Conservation (phyloP, 2,113 vertebrate species). For the Anarrhichthys ocellatus region DNA sequence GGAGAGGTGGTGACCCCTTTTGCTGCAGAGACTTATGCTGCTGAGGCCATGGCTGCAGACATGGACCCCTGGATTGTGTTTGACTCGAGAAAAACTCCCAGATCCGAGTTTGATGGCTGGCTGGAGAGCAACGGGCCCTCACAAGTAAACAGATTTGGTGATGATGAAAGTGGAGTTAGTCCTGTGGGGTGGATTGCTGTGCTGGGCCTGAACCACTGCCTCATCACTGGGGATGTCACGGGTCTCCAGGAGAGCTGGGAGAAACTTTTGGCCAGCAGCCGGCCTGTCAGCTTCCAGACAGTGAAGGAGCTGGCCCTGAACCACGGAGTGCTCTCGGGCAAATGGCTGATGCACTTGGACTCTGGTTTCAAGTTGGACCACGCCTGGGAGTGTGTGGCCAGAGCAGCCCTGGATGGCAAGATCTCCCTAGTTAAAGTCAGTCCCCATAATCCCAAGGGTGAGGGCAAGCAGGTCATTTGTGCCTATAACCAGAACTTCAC, state of each 20-base stretch:
- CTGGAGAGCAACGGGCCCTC: constrained; percentile 90
- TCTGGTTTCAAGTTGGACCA: constrained; percentile 92
- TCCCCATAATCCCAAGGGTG: constrained; percentile 78
- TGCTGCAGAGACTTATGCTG: constrained; percentile 85
- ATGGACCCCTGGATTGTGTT: constrained; percentile 93
- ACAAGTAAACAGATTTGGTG: constrained; percentile 84
- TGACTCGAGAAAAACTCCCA: constrained; percentile 85
- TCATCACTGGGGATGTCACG: constrained; percentile 71
- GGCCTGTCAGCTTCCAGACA: constrained; percentile 83
- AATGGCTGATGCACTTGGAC: constrained; percentile 92
- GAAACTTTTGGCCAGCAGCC: constrained; percentile 83
- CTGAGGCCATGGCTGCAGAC: constrained; percentile 91
- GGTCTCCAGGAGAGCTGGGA: constrained; percentile 91
- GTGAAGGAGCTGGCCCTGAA: constrained; percentile 90
- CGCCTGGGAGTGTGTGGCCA: constrained; percentile 89
- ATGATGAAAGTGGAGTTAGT: constrained; percentile 72
- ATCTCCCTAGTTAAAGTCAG: constrained; percentile 88
- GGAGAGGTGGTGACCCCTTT: constrained; percentile 38
- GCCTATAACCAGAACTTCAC: constrained; percentile 90
- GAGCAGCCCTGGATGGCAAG: constrained; percentile 85
- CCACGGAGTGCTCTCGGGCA: constrained; percentile 86
- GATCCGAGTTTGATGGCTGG: constrained; percentile 88
- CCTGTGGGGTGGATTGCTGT: constrained; percentile 90
- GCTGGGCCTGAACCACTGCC: constrained; percentile 77
- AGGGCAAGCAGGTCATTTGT: constrained; percentile 88